Evolutionary conservation across 2,888 invertebrate species (phyloP).

Genomic region (Cheilosia pagana): DNA sequence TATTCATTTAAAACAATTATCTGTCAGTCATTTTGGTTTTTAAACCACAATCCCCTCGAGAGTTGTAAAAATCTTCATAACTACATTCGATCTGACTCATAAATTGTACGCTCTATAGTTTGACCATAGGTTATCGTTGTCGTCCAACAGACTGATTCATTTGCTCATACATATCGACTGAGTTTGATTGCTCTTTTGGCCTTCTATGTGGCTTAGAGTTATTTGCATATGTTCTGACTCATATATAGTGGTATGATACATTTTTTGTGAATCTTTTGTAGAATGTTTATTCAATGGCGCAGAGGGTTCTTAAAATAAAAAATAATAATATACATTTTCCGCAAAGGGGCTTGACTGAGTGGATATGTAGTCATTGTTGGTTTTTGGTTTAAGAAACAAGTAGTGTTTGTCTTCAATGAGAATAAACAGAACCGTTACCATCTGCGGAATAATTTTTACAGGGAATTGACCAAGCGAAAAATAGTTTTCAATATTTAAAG

Average conservation of each 20-base stretch:
- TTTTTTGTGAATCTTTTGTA: neutral
- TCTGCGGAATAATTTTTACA: too few relatives aligned
- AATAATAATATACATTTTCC: neutral
- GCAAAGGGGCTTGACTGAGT: too few relatives aligned
- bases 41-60: too few relatives aligned
- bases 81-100: constrained; percentile 25
- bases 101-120: constrained; percentile 31
- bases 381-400: too few relatives aligned
- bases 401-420: too few relatives aligned
- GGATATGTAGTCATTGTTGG: too few relatives aligned
- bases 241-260: neutral
- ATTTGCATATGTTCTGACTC: constrained; percentile 55
- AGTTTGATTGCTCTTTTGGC: constrained; percentile 41
- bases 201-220: constrained; percentile 44
- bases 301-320: neutral
- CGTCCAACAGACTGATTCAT: constrained; percentile 41
- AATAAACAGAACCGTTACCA: too few relatives aligned
- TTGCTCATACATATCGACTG: constrained; percentile 20
- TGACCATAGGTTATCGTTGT: constrained; percentile 34
- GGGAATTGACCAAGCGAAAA: too few relatives aligned
- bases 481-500: too few relatives aligned
- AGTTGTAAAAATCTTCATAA: too few relatives aligned
- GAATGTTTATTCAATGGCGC: neutral
- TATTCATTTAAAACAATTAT: too few relatives aligned
- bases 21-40: too few relatives aligned